Evolutionary conservation across 2,113 vertebrate species (phyloP), one percentile per base, ranked within the genome.

Genomic region (Dipodomys ordii): DNA sequence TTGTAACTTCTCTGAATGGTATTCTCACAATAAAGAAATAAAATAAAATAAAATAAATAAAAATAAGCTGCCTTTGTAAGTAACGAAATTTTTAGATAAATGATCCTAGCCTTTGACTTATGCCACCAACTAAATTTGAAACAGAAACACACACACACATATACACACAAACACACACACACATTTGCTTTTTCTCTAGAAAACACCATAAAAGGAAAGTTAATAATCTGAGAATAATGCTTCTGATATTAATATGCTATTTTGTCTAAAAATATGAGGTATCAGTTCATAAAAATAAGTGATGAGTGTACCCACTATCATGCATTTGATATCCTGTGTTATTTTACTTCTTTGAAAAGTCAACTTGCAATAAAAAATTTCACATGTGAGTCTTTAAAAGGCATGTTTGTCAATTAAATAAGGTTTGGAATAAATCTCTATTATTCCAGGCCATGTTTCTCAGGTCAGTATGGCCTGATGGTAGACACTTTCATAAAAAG

Each of bases 181-280:
- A 35, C 18, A 28, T 74, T 88, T 82, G 18, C n/a, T 74, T 67
- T 80, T 83, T 44, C 20, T 32, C 39, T n/a, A 28, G 81, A 85
- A 86, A 91, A 72, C 69, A 85, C 88, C 27, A 89, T 80, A 2
- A n/a, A 90, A 76, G n/a, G 12, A 60, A 93, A 74, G 25, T 46
- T 89, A 95, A 62, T 53, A 88, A 87, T 5, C 60, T 85, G 60
- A 77, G 39, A 94, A 80, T 57, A 89, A 81, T 80, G 90, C 7
- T 83, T 27, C 13, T 69, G 60, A 79, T 78, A 88, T 78, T 57
- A 64, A 22, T 74, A 6, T 64, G 35, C 11, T 83, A 19, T 32
- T 87, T 18, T 10, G 15, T 78, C 19, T 93, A 72, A 93, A 77
- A 35, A 49, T 18, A 30, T 53, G 19, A 64, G 60, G 39, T 1